Conservation (phyloP, 1,140 invertebrate genomes). For the Macrocentrus cingulum region DNA sequence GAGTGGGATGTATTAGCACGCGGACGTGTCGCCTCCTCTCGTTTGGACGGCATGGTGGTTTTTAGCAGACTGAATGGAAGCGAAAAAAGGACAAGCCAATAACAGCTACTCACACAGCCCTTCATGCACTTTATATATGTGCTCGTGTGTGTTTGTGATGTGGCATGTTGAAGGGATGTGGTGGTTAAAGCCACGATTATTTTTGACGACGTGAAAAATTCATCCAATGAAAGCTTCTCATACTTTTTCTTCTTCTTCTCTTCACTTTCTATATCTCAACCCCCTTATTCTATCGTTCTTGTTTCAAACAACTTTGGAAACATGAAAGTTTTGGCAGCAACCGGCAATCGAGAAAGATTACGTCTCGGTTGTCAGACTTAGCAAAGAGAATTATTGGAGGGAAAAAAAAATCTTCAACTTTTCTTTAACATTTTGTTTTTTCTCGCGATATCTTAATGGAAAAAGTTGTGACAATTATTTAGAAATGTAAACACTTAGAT, state of each 20-base stretch:
- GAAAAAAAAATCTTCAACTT: too few species aligned
- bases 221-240: background rate
- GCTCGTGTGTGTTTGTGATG: background rate
- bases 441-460: too few species aligned
- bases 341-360: too few species aligned
- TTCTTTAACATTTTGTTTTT: too few species aligned
- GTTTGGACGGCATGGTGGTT: conserved; percentile 3
- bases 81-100: background rate
- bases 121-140: background rate
- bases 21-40: conserved; percentile 3
- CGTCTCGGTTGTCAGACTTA: too few species aligned
- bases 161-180: background rate
- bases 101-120: background rate
- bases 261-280: background rate
- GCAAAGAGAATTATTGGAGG: too few species aligned
- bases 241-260: background rate
- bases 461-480: too few species aligned
- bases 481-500: too few species aligned
- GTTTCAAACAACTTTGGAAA: too few species aligned
- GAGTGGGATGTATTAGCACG: background rate
- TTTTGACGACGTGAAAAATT: conserved; percentile 11
- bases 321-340: too few species aligned
- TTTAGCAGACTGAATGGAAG: background rate
- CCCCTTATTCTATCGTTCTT: background rate
- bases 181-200: background rate